Evolutionary conservation across 1,140 invertebrate genomes (phyloP), one percentile per base, ranked within the genome.

Genomic region (Pogonognathellus flavescens): DNA sequence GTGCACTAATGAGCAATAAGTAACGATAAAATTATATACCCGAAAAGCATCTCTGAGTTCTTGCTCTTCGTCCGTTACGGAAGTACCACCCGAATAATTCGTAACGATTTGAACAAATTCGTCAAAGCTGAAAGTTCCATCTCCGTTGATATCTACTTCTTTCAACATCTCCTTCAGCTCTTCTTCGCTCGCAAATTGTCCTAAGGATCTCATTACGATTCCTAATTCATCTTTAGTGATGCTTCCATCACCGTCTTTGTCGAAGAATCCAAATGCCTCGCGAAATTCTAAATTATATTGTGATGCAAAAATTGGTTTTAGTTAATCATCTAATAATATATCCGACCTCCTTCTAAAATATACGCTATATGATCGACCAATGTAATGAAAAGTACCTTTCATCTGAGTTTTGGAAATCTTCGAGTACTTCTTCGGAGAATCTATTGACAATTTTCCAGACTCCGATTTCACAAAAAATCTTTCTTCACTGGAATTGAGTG

Each of bases 61-160:
- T 87, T 96, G 94, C 89, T 97, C 96, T 90, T 97, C 93, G 88
- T 94, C 92, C 16, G 93, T 92, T 11, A 88, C 90, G 85, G 89
- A 90, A 84, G 93, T 93, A 85, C 92, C 92, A 55, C 93, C 93
- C 86, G 93, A 93, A 89, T 96, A 95, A 90, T 96, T 96, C 86
- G 95, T 96, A 60, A 96, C 94, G 52, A 97, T 97, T 90, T 96
- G 95, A 4, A 97, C 95, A 89, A 97, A 97, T 90, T 97, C 96
- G 88, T 97, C 96, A 89, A 97, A 97, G 89, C 95, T 96, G 59
- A 97, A 96, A 82, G 96, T 96, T 20, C 96, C 96, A 91, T 97
- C 96, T 84, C 96, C 96, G 31, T 87, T 86, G 25, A 87, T 87
- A 50, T 87, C 87, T 7, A 87, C 95, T 90, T 97, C 96, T 89